Percentiles rank a stretch among this genome's conserved stretches.
These are phyloP conservation scores for Leucoptera coffeella DNA, from an alignment of 2,888 invertebrate genomes.

Conservation along the genomic window DNA sequence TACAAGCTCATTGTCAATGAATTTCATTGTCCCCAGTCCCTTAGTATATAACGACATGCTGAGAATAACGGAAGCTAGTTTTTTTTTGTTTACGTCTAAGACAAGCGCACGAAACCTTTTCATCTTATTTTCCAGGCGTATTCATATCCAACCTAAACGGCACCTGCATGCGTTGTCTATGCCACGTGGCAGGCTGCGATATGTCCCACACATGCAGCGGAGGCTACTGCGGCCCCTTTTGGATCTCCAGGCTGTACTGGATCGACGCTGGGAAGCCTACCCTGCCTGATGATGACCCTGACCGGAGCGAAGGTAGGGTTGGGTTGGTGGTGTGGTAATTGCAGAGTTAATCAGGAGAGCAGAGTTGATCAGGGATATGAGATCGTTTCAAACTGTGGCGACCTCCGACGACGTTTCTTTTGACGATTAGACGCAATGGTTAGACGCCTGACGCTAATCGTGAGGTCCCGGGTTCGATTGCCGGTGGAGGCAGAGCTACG, in stretches of 20 bases:
- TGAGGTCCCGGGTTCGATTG: no score
- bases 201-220: conserved; percentile 41
- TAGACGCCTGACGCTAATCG: no score
- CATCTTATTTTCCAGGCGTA: conserved; percentile 18
- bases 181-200: conserved; percentile 54
- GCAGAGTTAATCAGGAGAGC: no score
- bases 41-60: neutral
- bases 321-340: no score
- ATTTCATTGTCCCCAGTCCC: neutral
- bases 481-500: no score
- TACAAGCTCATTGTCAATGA: no score
- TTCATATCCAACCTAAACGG: conserved; percentile 41
- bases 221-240: conserved; percentile 60
- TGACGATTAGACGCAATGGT: no score
- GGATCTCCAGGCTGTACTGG: conserved; percentile 60
- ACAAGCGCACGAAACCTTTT: neutral
- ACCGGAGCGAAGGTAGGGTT: conserved; percentile 34
- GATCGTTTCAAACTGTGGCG: no score
- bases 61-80: no score
- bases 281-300: conserved; percentile 50
- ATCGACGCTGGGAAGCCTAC: conserved; percentile 56
- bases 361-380: no score
- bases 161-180: conserved; percentile 52
- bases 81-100: no score
- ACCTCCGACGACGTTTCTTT: no score